Conservation (phyloP, 2,888 invertebrate species). For the Papilio elwesi region DNA sequence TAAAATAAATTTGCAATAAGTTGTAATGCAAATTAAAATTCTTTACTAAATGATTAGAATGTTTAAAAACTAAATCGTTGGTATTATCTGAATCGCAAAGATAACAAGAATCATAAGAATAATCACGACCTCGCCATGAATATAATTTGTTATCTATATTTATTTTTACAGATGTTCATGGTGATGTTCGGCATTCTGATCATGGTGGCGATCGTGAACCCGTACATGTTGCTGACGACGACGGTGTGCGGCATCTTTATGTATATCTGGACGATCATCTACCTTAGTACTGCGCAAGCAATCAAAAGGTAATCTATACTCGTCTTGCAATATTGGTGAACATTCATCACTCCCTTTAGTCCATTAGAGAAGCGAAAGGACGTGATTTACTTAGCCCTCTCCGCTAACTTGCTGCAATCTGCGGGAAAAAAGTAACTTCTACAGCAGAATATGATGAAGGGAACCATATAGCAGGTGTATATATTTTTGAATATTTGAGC, state of each 20-base stretch:
- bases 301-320: slow-evolving; percentile 82
- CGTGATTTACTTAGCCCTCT: too few species aligned
- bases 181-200: slow-evolving; percentile 88
- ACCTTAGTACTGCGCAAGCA: slow-evolving; percentile 88
- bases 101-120: not conserved
- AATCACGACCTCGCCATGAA: not conserved
- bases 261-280: slow-evolving; percentile 86
- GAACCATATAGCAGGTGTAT: too few species aligned
- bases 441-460: too few species aligned
- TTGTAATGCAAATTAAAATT: too few species aligned
- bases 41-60: too few species aligned
- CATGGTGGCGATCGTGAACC: slow-evolving; percentile 89
- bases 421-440: too few species aligned
- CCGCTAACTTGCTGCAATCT: too few species aligned
- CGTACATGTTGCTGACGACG: slow-evolving; percentile 87
- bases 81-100: not conserved
- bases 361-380: too few species aligned
- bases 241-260: slow-evolving; percentile 86
- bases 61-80: not conserved
- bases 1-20: not conserved
- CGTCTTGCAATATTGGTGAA: slow-evolving; percentile 3
- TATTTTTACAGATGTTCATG: slow-evolving; percentile 84
- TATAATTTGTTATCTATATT: not conserved
- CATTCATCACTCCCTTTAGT: not conserved
- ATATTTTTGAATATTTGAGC: too few species aligned